A percentile compares a stretch with the other conserved stretches of the same genome.
phyloP scores from a whole-genome alignment of 30 jellyfish, hydroid and myxozoan species.

The Hydra vulgaris region DNA sequence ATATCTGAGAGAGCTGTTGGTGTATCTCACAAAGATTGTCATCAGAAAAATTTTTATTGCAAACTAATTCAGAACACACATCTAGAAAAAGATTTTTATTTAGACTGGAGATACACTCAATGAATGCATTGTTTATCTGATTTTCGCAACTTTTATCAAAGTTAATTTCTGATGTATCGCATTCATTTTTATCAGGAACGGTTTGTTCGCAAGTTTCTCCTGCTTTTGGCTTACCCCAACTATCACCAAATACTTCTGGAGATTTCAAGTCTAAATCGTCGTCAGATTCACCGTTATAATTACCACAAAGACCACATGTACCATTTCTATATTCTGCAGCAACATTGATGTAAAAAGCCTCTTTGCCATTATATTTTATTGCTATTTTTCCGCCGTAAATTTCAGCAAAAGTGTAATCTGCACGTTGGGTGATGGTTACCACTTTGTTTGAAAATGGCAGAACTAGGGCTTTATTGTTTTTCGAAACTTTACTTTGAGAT shows the following conservation, averaged over 20 bases:
- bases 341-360: not conserved
- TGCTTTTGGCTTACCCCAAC: constrained; percentile 21
- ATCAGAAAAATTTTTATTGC: not conserved
- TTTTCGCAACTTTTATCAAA: not conserved
- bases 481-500: constrained; percentile 8
- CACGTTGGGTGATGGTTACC: constrained; percentile 18
- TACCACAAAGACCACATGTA: constrained; percentile 34
- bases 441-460: constrained; percentile 18
- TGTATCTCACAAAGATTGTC: constrained; percentile 14
- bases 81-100: not conserved
- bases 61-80: not conserved
- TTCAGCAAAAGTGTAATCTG: constrained; percentile 12
- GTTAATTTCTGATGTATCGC: not conserved
- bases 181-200: not conserved
- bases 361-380: constrained; percentile 21
- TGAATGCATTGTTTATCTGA: not conserved
- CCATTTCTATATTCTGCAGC: constrained; percentile 19
- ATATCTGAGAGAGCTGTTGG: constrained; percentile 24
- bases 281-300: constrained; percentile 5
- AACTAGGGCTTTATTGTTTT: constrained; percentile 10
- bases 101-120: not conserved
- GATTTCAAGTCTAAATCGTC: constrained; percentile 15
- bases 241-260: constrained; percentile 19
- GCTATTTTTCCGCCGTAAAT: constrained; percentile 16
- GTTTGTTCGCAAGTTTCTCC: constrained; percentile 17